Evolutionary conservation across 2,797 vertebrate species (phyloP).

Genomic region (Trichosurus vulpecula): DNA sequence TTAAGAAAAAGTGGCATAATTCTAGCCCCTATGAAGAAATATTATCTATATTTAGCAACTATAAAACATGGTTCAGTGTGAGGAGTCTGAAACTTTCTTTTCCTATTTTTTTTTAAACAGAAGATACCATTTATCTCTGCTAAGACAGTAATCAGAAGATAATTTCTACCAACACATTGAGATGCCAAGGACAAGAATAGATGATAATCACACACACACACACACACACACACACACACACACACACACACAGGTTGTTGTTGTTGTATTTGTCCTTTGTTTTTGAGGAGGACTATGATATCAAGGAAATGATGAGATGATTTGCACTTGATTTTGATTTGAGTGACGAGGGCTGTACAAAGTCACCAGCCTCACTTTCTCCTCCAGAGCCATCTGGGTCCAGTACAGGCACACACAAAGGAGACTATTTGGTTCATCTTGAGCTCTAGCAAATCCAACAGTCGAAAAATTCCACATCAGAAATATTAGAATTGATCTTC

Average conservation of each 20-base stretch:
- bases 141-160: conserved; percentile 19
- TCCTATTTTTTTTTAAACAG: background rate
- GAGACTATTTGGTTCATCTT: conserved; percentile 22
- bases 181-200: background rate
- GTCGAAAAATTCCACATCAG: background rate
- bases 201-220: background rate
- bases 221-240: too few species aligned
- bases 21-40: conserved; percentile 6
- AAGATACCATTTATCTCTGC: conserved; percentile 37
- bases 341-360: too few species aligned
- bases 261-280: too few species aligned
- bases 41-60: background rate
- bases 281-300: too few species aligned
- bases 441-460: conserved; percentile 15
- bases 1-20: conserved; percentile 24
- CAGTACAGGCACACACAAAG: background rate
- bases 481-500: background rate
- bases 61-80: conserved; percentile 30
- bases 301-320: too few species aligned
- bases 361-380: too few species aligned
- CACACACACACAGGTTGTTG: too few species aligned
- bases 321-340: too few species aligned
- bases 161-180: background rate
- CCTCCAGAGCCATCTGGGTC: too few species aligned
- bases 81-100: background rate